Evolutionary conservation across 2,113 vertebrate genomes (phyloP).

Genomic region (Xiphophorus maculatus): DNA sequence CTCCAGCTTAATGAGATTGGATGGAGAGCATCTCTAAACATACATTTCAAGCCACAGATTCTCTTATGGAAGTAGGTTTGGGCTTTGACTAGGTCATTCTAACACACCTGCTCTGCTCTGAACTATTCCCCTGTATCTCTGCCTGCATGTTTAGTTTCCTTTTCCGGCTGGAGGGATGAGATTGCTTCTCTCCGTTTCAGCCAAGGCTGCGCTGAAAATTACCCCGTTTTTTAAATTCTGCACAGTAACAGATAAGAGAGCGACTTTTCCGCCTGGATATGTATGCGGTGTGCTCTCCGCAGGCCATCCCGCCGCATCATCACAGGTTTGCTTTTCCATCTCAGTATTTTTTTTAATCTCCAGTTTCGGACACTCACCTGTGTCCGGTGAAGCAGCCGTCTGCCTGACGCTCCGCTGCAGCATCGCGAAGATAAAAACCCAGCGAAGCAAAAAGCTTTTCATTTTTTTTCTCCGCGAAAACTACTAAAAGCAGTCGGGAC

Average conservation of each 20-base stretch:
- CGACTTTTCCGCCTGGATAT: background rate
- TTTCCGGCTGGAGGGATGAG: background rate
- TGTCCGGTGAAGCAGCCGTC: conserved; percentile 37
- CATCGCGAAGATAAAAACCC: conserved; percentile 37
- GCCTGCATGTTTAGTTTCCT: background rate
- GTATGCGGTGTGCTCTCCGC: background rate
- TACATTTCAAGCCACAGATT: background rate
- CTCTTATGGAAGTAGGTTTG: background rate
- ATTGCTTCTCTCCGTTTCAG: too few relatives aligned
- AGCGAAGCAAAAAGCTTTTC: conserved; percentile 31
- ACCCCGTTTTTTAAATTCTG: too few relatives aligned
- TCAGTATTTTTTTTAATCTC: background rate
- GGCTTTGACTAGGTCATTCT: background rate
- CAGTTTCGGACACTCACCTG: conserved; percentile 58
- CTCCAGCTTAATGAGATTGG: too few relatives aligned
- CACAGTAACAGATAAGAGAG: too few relatives aligned
- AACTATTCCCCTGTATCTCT: background rate
- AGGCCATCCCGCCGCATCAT: background rate
- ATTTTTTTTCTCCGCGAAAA: conserved; percentile 12
- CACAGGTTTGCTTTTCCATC: background rate
- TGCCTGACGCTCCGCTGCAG: conserved; percentile 28
- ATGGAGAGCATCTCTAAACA: too few relatives aligned
- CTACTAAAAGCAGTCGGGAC: background rate
- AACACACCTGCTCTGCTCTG: background rate
- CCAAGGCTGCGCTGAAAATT: too few relatives aligned